Percentiles rank a stretch among this genome's conserved stretches.
These are phyloP conservation scores for Heterotis niloticus DNA, from an alignment of 2,113 vertebrate genomes.

Conservation along the genomic window DNA sequence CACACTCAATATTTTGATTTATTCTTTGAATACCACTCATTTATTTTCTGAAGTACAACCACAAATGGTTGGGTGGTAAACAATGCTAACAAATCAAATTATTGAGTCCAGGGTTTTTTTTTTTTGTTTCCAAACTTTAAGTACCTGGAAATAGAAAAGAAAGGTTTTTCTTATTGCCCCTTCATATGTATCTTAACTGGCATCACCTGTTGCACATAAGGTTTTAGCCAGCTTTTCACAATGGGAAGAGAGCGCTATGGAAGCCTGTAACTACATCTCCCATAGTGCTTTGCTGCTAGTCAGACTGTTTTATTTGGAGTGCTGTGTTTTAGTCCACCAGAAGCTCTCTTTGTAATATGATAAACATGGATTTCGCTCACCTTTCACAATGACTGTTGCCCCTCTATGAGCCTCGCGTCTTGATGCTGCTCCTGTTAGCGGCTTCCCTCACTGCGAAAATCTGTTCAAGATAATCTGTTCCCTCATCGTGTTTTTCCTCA, in stretches of 20 bases:
- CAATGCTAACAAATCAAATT: not conserved
- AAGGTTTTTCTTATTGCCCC: no score
- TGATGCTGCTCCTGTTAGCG: not conserved
- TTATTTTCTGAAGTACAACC: not conserved
- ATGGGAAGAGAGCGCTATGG: not conserved
- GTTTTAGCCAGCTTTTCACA: not conserved
- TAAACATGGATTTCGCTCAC: not conserved
- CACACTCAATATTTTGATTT: not conserved
- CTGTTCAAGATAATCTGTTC: not conserved
- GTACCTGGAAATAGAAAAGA: no score
- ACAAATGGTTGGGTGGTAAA: not conserved
- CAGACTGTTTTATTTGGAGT: slow-evolving; percentile 2
- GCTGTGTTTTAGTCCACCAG: slow-evolving; percentile 14
- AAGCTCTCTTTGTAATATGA: slow-evolving; percentile 5
- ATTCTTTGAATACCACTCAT: not conserved
- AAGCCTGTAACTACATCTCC: slow-evolving; percentile 26
- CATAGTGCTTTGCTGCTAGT: slow-evolving; percentile 34
- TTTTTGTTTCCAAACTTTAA: not conserved
- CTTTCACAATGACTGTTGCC: slow-evolving; percentile 8
- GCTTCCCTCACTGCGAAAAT: not conserved
- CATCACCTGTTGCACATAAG: not conserved
- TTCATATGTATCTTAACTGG: no score
- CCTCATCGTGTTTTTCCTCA: not conserved
- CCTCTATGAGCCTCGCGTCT: not conserved
- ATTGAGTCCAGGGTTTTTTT: not conserved